Evolutionary conservation across 2,888 invertebrate genomes (phyloP).

Genomic region (Diabrotica balteata): DNA sequence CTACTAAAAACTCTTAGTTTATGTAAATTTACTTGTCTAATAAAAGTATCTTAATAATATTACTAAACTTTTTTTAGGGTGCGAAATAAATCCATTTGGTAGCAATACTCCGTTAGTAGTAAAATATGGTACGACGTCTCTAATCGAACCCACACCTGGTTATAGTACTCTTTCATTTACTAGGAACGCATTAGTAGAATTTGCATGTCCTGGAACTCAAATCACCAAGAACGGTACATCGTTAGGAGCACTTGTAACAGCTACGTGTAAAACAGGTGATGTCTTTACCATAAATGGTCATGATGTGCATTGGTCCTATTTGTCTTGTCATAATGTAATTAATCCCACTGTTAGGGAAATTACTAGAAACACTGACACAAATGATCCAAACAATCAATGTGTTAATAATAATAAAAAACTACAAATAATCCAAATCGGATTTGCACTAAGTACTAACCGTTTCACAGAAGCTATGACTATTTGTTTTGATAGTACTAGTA

Average conservation of each 20-base stretch:
- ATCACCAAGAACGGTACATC: not conserved
- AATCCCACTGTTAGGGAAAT: conserved; percentile 1
- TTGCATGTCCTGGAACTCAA: conserved; percentile 3
- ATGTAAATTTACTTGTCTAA: too few relatives aligned
- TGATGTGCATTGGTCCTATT: not conserved
- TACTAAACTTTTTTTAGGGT: not conserved
- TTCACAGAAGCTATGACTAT: conserved; percentile 55
- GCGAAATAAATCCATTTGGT: conserved; percentile 1
- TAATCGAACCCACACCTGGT: conserved; percentile 12
- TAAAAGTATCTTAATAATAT: too few relatives aligned
- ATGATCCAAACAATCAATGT: conserved; percentile 8
- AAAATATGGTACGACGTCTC: not conserved
- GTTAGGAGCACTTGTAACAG: not conserved
- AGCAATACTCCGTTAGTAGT: not conserved
- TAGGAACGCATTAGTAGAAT: not conserved
- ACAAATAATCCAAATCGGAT: conserved; percentile 9
- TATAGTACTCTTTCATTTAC: not conserved
- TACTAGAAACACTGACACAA: not conserved
- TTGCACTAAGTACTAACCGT: not conserved
- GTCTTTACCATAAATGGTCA: not conserved
- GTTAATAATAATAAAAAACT: not conserved
- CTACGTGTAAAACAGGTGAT: not conserved
- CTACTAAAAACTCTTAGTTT: too few relatives aligned
- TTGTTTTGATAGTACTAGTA: conserved; percentile 64
- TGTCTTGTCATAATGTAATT: not conserved